A percentile compares a stretch with the other conserved stretches of the same genome.
Conservation (phyloP, 2,113 vertebrate genomes). For the Nesogale talazaci region DNA sequence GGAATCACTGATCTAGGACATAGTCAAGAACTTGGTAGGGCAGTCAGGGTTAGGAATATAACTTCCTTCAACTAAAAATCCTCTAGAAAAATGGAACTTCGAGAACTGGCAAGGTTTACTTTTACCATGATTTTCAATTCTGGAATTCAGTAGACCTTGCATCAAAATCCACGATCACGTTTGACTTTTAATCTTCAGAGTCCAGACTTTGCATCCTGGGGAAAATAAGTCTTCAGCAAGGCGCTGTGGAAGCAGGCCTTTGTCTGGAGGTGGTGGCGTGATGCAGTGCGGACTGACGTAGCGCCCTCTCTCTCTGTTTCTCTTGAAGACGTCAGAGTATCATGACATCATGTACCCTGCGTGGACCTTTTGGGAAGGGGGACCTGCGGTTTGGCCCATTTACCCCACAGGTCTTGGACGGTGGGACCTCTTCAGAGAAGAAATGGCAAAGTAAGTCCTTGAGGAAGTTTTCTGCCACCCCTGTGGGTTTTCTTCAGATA, state of each 20-base stretch:
- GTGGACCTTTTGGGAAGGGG: conserved; percentile 99
- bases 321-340: conserved; percentile 93
- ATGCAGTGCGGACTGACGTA: conserved; percentile 41
- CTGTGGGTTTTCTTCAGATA: conserved; percentile 37
- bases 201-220: not conserved
- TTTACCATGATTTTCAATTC: conserved; percentile 49
- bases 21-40: conserved; percentile 31
- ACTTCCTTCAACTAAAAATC: conserved; percentile 47
- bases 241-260: not conserved
- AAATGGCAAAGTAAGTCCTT: conserved; percentile 90
- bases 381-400: conserved; percentile 98
- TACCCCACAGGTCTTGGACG: conserved; percentile 97
- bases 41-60: not conserved
- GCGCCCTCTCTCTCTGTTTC: conserved; percentile 59
- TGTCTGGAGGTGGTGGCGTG: not conserved
- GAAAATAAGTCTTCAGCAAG: not conserved
- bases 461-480: not conserved
- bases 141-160: not conserved
- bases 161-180: not conserved
- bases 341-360: conserved; percentile 98
- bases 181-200: conserved; percentile 33
- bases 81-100: conserved; percentile 37
- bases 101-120: conserved; percentile 20
- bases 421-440: conserved; percentile 98
- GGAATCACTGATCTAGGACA: conserved; percentile 28